Base-by-base conservation (phyloP, 2,888 invertebrate species). In the Hedychridium roseum region DNA sequence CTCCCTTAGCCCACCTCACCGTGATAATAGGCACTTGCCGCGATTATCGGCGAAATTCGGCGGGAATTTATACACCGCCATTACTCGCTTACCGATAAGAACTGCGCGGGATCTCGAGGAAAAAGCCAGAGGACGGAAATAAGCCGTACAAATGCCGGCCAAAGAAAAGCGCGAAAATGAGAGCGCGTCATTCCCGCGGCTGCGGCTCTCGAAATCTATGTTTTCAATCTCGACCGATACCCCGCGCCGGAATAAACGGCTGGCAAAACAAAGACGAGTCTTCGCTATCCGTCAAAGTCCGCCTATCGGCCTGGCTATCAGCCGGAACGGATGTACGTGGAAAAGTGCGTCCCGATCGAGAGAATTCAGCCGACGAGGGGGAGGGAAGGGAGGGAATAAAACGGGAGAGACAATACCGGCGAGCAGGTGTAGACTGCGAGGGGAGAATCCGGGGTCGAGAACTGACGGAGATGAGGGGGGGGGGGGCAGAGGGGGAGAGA, bases 211-310 rank as follows among this genome's bases (percentile, higher is more conserved):
- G 51, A 41, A 48, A 48, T 42, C 41, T 43, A 37, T 40, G 36
- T 45, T 50, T 44, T 43, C 46, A 42, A 58, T 57, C 48, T 48
- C 32, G 27, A 31, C 14, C n/a, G n/a, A n/a, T n/a, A n/a, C n/a
- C n/a, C n/a, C n/a, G n/a, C n/a, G n/a, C n/a, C n/a, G n/a, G n/a
- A n/a, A n/a, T n/a, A n/a, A n/a, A n/a, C n/a, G n/a, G n/a, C n/a
- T n/a, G n/a, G n/a, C n/a, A n/a, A n/a, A n/a, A n/a, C n/a, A n/a
- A n/a, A n/a, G n/a, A n/a, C n/a, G n/a, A 34, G 36, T 31, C 47
- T 35, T 21, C 35, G 55, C 23, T 42, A 52, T 59, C 49, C 52
- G 55, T 59, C 55, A 59, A 52, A 59, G 52, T 47, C 50, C n/a
- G 20, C 26, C 30, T n/a, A n/a, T n/a, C n/a, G n/a, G n/a, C n/a